phyloP scores from a whole-genome alignment of 2,113 vertebrate species.

The Elanoides forficatus region DNA sequence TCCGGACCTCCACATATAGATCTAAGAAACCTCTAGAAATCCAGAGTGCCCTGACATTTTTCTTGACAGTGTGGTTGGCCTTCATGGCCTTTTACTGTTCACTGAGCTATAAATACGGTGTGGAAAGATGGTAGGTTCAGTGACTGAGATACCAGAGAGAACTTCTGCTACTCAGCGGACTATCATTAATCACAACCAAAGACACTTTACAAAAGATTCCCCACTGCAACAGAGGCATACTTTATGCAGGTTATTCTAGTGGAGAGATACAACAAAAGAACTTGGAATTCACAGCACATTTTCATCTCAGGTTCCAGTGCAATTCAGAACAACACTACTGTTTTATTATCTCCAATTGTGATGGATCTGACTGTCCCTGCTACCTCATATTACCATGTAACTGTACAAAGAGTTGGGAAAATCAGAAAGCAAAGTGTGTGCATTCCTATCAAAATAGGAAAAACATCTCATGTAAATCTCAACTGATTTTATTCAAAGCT shows the following conservation, averaged over 20 bases:
- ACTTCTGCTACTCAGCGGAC: neutral
- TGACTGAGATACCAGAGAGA: neutral
- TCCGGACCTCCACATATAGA: neutral
- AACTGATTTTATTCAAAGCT: neutral
- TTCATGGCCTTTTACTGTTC: neutral
- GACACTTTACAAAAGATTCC: neutral
- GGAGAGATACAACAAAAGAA: neutral
- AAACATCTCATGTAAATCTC: neutral
- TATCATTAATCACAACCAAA: neutral
- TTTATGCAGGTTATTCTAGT: neutral
- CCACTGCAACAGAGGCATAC: neutral
- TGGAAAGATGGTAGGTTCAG: neutral
- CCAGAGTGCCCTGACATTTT: neutral
- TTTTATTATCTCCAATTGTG: neutral
- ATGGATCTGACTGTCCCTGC: neutral
- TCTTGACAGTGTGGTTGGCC: neutral
- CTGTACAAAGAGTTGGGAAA: neutral
- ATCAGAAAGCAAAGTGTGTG: neutral
- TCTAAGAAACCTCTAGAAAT: neutral
- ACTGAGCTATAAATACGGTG: accelerated
- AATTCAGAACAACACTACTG: neutral
- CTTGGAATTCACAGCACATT: neutral
- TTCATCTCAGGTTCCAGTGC: neutral
- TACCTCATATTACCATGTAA: neutral
- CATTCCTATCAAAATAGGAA: neutral